Conservation (phyloP, 2,113 vertebrate genomes). For the Okapia johnstoni region DNA sequence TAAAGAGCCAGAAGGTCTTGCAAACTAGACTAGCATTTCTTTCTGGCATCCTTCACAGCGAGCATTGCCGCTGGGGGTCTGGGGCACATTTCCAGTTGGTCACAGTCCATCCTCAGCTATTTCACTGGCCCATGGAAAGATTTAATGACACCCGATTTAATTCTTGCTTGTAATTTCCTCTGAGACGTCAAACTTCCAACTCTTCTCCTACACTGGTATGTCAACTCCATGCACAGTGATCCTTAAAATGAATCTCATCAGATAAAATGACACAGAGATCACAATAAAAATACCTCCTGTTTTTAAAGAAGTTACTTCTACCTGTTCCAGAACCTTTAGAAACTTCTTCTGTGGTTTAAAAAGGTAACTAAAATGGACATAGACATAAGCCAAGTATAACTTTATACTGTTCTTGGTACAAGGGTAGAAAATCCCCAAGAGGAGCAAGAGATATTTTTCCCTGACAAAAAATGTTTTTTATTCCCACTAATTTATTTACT, state of each 20-base stretch:
- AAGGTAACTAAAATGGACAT: not conserved
- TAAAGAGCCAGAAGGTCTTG: not conserved
- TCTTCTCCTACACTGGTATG: not conserved
- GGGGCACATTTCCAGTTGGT: not conserved
- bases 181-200: not conserved
- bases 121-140: not conserved
- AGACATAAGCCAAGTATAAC: not conserved
- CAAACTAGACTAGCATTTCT: not conserved
- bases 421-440: not conserved
- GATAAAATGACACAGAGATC: not conserved
- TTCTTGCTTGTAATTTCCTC: not conserved
- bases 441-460: not conserved
- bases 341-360: not conserved
- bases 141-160: not conserved
- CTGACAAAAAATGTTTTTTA: not conserved
- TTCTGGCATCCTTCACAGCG: not conserved
- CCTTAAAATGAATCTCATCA: not conserved
- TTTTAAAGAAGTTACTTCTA: not conserved
- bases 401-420: not conserved
- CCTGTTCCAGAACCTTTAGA: not conserved
- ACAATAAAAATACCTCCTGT: not conserved
- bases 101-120: not conserved
- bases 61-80: not conserved
- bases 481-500: not conserved
- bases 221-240: not conserved